phyloP scores from a whole-genome alignment of 2,888 invertebrate species.

The Biston betularia region DNA sequence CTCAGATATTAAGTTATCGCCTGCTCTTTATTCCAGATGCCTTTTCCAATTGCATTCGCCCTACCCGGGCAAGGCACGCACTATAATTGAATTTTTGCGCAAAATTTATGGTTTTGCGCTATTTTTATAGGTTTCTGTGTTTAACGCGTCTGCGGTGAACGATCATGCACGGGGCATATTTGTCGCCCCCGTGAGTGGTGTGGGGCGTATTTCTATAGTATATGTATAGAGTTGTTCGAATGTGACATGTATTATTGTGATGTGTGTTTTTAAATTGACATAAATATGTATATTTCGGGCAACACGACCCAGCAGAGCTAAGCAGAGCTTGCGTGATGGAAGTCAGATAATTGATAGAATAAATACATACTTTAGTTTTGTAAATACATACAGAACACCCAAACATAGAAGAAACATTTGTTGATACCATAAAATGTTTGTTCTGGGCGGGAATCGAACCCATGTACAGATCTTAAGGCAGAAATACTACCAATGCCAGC shows the following conservation, averaged over 20 bases:
- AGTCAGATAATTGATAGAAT: too few relatives aligned
- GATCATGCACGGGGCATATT: slow-evolving; percentile 75
- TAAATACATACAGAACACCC: too few relatives aligned
- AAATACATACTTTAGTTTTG: too few relatives aligned
- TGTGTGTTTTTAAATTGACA: too few relatives aligned
- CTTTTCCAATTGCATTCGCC: slow-evolving; percentile 33
- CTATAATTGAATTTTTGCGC: slow-evolving; percentile 74
- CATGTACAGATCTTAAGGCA: too few relatives aligned
- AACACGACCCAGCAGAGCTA: too few relatives aligned
- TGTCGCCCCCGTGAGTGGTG: slow-evolving; percentile 62
- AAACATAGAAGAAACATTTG: too few relatives aligned
- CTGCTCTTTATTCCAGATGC: slow-evolving; percentile 34
- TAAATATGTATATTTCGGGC: too few relatives aligned
- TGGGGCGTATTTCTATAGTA: slow-evolving; percentile 43
- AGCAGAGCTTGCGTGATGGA: too few relatives aligned
- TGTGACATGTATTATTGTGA: slow-evolving; percentile 16
- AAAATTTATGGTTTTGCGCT: slow-evolving; percentile 78
- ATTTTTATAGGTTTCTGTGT: slow-evolving; percentile 80
- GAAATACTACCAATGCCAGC: too few relatives aligned
- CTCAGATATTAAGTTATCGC: slow-evolving; percentile 38
- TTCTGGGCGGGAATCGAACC: too few relatives aligned
- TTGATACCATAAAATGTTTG: too few relatives aligned
- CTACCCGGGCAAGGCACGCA: slow-evolving; percentile 23
- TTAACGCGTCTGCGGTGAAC: slow-evolving; percentile 78
- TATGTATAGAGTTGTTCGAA: slow-evolving; percentile 34